phyloP scores from a whole-genome alignment of 2,888 invertebrate species.

The Meteorus colon region DNA sequence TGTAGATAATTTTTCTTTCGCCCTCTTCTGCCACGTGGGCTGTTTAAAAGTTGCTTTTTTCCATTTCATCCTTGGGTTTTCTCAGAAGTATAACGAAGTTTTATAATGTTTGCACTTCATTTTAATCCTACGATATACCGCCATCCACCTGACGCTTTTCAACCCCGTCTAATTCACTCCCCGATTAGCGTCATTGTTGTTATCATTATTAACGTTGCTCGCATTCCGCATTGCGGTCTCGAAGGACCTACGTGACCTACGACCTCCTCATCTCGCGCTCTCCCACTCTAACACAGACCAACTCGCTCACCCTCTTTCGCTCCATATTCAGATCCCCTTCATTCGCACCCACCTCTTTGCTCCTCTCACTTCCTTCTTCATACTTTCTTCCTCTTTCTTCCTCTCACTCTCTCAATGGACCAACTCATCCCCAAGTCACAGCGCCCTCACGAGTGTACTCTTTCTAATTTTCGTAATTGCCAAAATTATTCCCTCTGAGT shows the following conservation, averaged over 20 bases:
- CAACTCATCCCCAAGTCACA: slow-evolving; percentile 33
- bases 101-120: slow-evolving; percentile 5
- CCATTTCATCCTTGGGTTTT: too few species aligned
- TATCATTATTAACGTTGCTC: slow-evolving; percentile 48
- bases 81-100: too few species aligned
- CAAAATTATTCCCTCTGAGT: slow-evolving; percentile 39
- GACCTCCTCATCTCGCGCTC: slow-evolving; percentile 47
- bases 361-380: slow-evolving; percentile 13
- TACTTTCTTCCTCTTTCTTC: slow-evolving; percentile 22
- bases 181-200: slow-evolving; percentile 46
- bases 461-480: slow-evolving; percentile 41
- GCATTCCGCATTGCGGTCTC: slow-evolving; percentile 57
- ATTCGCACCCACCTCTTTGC: slow-evolving; percentile 9
- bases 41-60: too few species aligned
- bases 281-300: slow-evolving; percentile 14
- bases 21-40: slow-evolving; percentile 1
- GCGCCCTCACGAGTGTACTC: slow-evolving; percentile 39
- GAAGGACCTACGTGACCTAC: slow-evolving; percentile 58
- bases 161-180: slow-evolving; percentile 18
- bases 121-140: neutral
- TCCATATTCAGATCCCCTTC: neutral
- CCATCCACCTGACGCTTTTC: slow-evolving; percentile 1
- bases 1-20: slow-evolving; percentile 8
- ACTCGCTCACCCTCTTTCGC: slow-evolving; percentile 35
- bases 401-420: slow-evolving; percentile 37